Base-by-base conservation (phyloP, 2,888 invertebrate genomes). In the Phorcus lineatus region DNA sequence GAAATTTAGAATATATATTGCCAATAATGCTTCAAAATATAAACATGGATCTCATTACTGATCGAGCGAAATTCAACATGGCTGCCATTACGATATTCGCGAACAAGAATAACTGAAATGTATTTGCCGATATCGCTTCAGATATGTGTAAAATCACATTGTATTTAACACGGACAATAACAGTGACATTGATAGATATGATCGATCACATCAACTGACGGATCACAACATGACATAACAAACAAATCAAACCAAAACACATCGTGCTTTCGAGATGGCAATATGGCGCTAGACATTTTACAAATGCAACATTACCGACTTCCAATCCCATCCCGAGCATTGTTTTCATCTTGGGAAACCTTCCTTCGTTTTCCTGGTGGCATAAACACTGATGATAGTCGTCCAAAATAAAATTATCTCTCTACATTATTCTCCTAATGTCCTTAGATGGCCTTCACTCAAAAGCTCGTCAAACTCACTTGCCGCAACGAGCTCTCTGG, bases 311-410 rank as follows among this genome's bases (percentile, higher is more conserved):
- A 78, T 80, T 85, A 86, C 86, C 86, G 80, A 81, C 83, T 86
- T 83, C 82, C 84, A 74, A 83, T 83, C 62, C 74, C 81, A 80
- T 88, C 88, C 67, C 83, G 84, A 74, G 81, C 82, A 79, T 80
- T 85, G 79, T 86, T 86, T 67, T 89, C 89, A 77, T 88, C 88
- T 78, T 88, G 85, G 77, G 84, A 85, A 80, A 88, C 85, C 81
- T 87, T 88, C 81, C 90, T 84, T 82, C 90, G 86, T 84, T 87
- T 88, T 54, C 86, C 84, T 70, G 86, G 86, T 81, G 90, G 89
- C 90, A 90, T 90, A 54, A 28, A 76, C 24, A 76, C 36, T 70
- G 70, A 70, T 70, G 17, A 24, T 19, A 36, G 9, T 31, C n/a
- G 36, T 19, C 19, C 70, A n/a, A 31, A 36, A 9, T 36, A 70